phyloP scores from a whole-genome alignment of 2,113 vertebrate species.

The Vidua macroura region DNA sequence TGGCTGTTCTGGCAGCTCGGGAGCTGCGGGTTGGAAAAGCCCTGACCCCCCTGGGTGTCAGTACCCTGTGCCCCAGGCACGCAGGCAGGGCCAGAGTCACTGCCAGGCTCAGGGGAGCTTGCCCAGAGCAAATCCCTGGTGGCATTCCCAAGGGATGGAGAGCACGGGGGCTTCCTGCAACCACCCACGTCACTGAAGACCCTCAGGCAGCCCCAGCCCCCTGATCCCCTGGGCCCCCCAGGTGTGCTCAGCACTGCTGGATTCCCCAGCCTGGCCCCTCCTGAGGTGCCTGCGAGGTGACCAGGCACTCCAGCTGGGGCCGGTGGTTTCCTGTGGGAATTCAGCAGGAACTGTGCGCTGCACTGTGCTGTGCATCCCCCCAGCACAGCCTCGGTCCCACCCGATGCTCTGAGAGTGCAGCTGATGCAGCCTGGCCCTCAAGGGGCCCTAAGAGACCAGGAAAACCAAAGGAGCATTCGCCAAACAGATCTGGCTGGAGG shows the following conservation, averaged over 20 bases:
- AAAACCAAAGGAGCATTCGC: not conserved
- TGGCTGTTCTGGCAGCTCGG: not conserved
- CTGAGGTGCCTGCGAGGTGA: rapidly evolving
- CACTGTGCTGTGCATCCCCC: rapidly evolving
- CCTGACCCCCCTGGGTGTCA: rapidly evolving
- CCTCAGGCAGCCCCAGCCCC: not conserved
- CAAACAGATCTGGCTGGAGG: rapidly evolving
- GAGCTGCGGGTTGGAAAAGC: not conserved
- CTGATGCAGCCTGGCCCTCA: not conserved
- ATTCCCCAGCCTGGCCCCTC: not conserved
- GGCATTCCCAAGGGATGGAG: not conserved
- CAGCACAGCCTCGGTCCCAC: not conserved
- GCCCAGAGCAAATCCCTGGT: not conserved
- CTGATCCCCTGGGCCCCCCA: rapidly evolving
- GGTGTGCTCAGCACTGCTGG: rapidly evolving
- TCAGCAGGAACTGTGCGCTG: rapidly evolving
- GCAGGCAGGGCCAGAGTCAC: not conserved
- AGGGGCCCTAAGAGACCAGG: not conserved
- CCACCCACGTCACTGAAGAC: rapidly evolving
- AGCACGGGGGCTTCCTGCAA: not conserved
- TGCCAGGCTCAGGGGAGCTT: too few species aligned
- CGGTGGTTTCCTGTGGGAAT: not conserved
- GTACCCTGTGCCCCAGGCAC: not conserved
- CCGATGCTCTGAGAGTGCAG: rapidly evolving
- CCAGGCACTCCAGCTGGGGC: rapidly evolving